Percentiles rank a stretch among this genome's conserved stretches.
Evolutionary conservation across 2,113 vertebrate genomes (phyloP).

Genomic region (Chiloscyllium plagiosum): DNA sequence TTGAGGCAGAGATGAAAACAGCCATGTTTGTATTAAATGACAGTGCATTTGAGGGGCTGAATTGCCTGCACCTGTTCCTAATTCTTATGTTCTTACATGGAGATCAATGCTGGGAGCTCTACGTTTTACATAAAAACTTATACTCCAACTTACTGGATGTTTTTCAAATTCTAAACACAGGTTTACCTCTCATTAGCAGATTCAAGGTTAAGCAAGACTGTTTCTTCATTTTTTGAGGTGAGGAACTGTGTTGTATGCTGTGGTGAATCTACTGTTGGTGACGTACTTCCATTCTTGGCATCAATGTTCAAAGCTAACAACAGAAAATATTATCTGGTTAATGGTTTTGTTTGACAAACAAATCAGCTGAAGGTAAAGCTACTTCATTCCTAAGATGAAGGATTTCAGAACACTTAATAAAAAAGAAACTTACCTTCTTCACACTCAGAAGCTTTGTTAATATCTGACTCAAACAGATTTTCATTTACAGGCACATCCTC

Average conservation of each 20-base stretch:
- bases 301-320: background rate
- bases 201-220: background rate
- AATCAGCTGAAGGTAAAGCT: background rate
- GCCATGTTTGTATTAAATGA: too few species aligned
- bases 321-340: background rate
- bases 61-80: too few species aligned
- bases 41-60: too few species aligned
- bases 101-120: too few species aligned
- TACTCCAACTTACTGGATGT: too few species aligned
- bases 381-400: background rate
- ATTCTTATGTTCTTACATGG: too few species aligned
- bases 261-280: background rate
- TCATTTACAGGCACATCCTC: background rate
- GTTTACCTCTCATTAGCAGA: background rate
- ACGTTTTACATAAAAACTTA: too few species aligned
- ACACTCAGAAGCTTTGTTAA: slow-evolving; percentile 16
- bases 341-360: background rate
- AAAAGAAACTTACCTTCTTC: slow-evolving; percentile 10
- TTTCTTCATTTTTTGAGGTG: background rate
- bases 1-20: too few species aligned
- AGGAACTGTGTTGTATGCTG: background rate
- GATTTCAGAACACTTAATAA: background rate
- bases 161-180: too few species aligned
- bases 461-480: slow-evolving; percentile 4
- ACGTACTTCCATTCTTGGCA: background rate